Evolutionary conservation across 2,113 vertebrate genomes (phyloP), one percentile per base, ranked within the genome.

Genomic region (Anthoscopus minutus): DNA sequence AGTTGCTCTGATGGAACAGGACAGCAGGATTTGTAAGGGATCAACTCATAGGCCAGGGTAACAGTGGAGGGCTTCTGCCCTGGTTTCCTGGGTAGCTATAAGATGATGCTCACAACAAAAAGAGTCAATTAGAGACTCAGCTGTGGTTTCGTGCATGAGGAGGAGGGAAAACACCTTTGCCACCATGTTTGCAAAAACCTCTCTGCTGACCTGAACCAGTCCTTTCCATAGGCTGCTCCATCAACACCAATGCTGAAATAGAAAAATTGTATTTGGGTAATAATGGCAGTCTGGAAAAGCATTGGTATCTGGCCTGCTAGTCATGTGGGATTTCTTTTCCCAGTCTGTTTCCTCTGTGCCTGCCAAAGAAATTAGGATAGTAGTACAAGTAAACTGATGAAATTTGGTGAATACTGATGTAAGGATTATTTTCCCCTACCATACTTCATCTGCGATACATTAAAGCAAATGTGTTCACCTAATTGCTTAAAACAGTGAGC

Each of bases 31-130:
- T 74, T 56, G 35, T 51, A 78, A 70, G 12, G 44, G 38, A 47
- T 60, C 67, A 71, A 33, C 18, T 71, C 56, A 28, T 3, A n/a
- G n/a, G 30, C 44, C 42, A 47, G 17, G 9, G 40, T 71, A 79
- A 45, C 0, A 3, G 35, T 2, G 5, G 2, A 5, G 23, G 22
- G 5, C 18, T 81, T 40, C 42, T 20, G 20, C 7, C 21, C 33
- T 28, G 9, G 14, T 61, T 70, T 92, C 3, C 35, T 58, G 37
- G 35, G 35, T 24, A 90, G 33, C 19, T 61, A 18, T 31, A 56
- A 74, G 44, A 42, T 0, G 1, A 50, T 56, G 16, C 8, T 91
- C 40, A 51, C 53, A 61, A 21, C 8, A 81, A 45, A 83, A 33
- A 50, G 21, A 60, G 44, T 62, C 19, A 35, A 0, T 81, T 81